Evolutionary conservation across 2,113 vertebrate genomes (phyloP).

Genomic region (Dendrocopos noguchii): DNA sequence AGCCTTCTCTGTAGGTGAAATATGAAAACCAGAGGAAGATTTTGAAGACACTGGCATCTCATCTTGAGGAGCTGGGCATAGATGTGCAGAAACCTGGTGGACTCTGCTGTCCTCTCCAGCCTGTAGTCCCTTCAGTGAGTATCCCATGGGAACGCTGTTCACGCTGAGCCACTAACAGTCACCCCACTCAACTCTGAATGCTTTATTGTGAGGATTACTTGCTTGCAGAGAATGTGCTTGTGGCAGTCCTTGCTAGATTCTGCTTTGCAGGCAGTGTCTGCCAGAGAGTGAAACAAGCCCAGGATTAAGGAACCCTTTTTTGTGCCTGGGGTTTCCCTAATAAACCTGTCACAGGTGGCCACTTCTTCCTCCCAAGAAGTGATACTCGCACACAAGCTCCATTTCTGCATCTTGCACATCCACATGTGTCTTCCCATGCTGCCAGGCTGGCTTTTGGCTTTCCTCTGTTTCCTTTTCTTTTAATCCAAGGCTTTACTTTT

Average conservation of each 20-base stretch:
- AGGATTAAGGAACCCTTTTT: neutral
- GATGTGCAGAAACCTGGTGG: neutral
- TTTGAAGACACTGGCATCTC: conserved; percentile 69
- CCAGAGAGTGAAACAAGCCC: neutral
- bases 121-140: conserved; percentile 79
- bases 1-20: conserved; percentile 75
- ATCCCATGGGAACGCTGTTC: neutral
- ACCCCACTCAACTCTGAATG: neutral
- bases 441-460: neutral
- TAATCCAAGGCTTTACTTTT: neutral
- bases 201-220: neutral
- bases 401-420: neutral
- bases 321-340: neutral
- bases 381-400: neutral
- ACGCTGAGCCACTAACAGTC: neutral
- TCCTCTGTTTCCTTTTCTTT: neutral
- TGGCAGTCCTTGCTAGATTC: neutral
- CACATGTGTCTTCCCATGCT: neutral
- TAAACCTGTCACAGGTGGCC: neutral
- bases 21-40: conserved; percentile 77
- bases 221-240: neutral
- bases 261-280: neutral
- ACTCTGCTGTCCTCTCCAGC: conserved; percentile 75
- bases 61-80: conserved; percentile 46
- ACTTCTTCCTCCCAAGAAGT: neutral